These are phyloP conservation scores for Drosophila suboccidentalis DNA, from an alignment of 2,888 invertebrate genomes.

Conservation along the genomic window DNA sequence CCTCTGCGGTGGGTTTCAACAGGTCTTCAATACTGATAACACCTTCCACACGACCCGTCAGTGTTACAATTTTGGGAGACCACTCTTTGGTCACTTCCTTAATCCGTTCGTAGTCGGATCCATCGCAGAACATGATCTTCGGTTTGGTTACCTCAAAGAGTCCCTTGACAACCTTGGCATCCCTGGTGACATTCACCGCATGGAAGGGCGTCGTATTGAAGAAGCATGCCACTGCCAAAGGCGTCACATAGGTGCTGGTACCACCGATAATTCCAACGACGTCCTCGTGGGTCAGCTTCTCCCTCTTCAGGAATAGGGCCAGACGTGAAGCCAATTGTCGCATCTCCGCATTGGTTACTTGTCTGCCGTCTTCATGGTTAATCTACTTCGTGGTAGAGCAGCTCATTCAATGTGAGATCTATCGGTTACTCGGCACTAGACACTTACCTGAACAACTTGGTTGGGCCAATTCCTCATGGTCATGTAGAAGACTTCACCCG, in stretches of 20 bases:
- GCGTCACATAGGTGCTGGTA: constrained; percentile 41
- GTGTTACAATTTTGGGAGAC: constrained; percentile 49
- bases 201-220: constrained; percentile 60
- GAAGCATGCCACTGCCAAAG: constrained; percentile 47
- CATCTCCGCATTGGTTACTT: constrained; percentile 43
- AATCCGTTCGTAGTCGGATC: constrained; percentile 51
- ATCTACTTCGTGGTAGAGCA: constrained; percentile 38
- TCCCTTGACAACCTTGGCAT: constrained; percentile 35
- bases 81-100: constrained; percentile 56
- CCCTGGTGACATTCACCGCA: constrained; percentile 51
- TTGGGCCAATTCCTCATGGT: constrained; percentile 41
- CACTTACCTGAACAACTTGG: constrained; percentile 56
- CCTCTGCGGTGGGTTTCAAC: constrained; percentile 37
- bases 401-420: constrained; percentile 5
- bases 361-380: constrained; percentile 47
- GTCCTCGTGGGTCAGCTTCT: constrained; percentile 58
- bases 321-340: constrained; percentile 38
- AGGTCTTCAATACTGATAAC: constrained; percentile 51
- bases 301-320: constrained; percentile 45
- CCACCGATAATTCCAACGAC: constrained; percentile 46
- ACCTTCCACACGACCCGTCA: constrained; percentile 50
- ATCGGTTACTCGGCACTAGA: too few species aligned
- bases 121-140: constrained; percentile 74
- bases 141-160: constrained; percentile 62
- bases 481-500: constrained; percentile 33